Percentiles rank a stretch among this genome's conserved stretches.
phyloP scores from a whole-genome alignment of 2,113 vertebrate species.

The Caretta caretta region DNA sequence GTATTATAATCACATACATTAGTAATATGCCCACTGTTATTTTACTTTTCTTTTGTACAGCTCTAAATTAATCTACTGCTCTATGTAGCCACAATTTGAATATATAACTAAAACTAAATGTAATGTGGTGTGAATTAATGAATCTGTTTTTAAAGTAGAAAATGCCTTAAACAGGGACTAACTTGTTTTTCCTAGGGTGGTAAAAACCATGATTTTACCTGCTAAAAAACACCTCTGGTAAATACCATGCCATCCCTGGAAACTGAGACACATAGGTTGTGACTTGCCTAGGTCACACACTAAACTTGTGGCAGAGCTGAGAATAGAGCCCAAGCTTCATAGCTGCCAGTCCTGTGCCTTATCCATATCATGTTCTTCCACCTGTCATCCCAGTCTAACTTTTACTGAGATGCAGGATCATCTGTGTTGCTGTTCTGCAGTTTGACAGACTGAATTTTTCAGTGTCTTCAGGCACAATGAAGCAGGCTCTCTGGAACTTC shows the following conservation, averaged over 20 bases:
- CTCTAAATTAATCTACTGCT: neutral
- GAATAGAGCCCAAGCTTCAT: neutral
- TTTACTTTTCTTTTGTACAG: neutral
- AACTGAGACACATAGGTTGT: neutral
- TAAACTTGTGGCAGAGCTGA: neutral
- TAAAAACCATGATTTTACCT: neutral
- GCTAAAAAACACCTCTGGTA: neutral
- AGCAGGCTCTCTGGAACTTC: neutral
- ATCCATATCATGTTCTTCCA: rapidly evolving
- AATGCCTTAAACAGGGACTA: neutral
- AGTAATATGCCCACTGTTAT: neutral
- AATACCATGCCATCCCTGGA: neutral
- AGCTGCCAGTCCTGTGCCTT: neutral
- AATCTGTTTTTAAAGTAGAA: neutral
- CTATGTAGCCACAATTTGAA: neutral
- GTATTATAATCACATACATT: neutral
- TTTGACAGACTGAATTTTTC: neutral
- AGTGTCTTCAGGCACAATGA: neutral
- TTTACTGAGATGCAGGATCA: neutral
- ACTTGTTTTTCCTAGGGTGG: neutral
- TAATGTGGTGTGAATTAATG: neutral
- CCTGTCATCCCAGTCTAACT: rapidly evolving
- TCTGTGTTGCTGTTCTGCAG: neutral
- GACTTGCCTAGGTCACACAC: neutral
- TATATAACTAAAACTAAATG: neutral